phyloP scores from a whole-genome alignment of 2,113 vertebrate species.

The Ptilonorhynchus violaceus region DNA sequence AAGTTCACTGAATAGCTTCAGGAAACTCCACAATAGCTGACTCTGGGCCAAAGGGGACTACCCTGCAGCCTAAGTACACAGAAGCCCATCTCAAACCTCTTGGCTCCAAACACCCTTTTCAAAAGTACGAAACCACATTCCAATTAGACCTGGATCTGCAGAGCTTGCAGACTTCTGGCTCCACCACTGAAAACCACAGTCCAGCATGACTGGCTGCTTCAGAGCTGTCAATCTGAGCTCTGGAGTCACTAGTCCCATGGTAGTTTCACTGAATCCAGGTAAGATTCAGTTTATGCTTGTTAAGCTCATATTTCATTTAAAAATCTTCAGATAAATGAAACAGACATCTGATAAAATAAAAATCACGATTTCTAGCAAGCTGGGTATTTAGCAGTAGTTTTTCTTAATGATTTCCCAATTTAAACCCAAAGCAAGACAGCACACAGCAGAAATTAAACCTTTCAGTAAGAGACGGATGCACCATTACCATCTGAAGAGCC shows the following conservation, averaged over 20 bases:
- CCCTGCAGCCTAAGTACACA: background rate
- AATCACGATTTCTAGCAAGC: background rate
- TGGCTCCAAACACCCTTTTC: background rate
- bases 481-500: background rate
- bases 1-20: background rate
- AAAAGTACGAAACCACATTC: background rate
- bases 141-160: background rate
- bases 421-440: background rate
- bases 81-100: background rate
- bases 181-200: background rate
- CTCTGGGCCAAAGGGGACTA: background rate
- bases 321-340: background rate
- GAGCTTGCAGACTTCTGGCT: background rate
- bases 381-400: background rate
- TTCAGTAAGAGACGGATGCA: background rate
- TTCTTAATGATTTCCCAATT: background rate
- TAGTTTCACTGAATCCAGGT: background rate
- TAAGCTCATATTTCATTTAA: background rate
- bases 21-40: background rate
- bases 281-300: background rate
- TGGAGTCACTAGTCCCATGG: background rate
- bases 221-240: background rate
- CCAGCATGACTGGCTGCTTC: background rate
- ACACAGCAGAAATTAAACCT: background rate
- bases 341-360: background rate